A percentile compares a stretch with the other conserved stretches of the same genome.
These are phyloP conservation scores for Apostichopus leukothele DNA, from an alignment of 53 echinoderm and acorn worm genomes.

Conservation along the genomic window DNA sequence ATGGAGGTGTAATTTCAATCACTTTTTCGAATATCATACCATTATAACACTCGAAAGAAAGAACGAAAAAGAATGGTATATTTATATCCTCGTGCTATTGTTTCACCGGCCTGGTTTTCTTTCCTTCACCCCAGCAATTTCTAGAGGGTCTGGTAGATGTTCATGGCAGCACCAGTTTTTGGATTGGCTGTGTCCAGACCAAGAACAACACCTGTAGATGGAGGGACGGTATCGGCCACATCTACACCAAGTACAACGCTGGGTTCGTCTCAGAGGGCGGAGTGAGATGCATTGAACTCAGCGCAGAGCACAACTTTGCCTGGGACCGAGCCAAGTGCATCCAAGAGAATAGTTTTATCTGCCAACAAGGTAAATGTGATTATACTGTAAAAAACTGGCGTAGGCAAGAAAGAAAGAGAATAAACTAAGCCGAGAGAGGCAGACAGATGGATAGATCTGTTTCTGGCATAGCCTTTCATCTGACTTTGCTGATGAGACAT, in stretches of 20 bases:
- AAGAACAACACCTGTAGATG: conserved; percentile 80
- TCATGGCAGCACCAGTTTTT: conserved; percentile 62
- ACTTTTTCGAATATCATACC: too few species aligned
- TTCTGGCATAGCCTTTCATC: too few species aligned
- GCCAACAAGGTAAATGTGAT: conserved; percentile 71
- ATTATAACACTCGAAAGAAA: too few species aligned
- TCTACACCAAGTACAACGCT: conserved; percentile 67
- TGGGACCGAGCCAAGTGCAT: conserved; percentile 71
- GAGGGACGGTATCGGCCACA: conserved; percentile 78
- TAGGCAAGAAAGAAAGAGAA: too few species aligned
- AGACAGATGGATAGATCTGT: too few species aligned
- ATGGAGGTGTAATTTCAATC: too few species aligned
- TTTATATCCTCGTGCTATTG: too few species aligned
- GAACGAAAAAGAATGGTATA: too few species aligned
- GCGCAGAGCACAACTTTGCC: conserved; percentile 59
- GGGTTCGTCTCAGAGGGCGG: conserved; percentile 59
- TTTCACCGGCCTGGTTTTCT: too few species aligned
- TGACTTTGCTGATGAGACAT: too few species aligned
- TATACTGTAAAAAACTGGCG: too few species aligned
- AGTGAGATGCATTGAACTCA: conserved; percentile 71
- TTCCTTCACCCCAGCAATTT: conserved; percentile 52
- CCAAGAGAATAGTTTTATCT: conserved; percentile 62
- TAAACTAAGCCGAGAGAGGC: too few species aligned
- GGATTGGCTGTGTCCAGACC: conserved; percentile 82
- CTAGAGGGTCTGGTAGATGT: conserved; percentile 62